These are phyloP conservation scores for Garrulus glandarius DNA, from an alignment of 2,797 vertebrate genomes.

Conservation along the genomic window DNA sequence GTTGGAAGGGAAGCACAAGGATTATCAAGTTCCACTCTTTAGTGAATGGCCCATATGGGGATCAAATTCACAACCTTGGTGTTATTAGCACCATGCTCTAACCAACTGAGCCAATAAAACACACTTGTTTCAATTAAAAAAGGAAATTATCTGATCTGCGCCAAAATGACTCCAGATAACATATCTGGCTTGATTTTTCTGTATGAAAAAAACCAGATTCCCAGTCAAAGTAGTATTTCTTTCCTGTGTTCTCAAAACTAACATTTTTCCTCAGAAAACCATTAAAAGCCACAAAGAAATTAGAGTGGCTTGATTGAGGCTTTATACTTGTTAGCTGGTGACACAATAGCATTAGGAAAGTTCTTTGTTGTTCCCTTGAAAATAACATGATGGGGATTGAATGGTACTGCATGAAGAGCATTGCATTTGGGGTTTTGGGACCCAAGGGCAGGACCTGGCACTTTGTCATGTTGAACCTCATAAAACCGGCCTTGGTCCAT, in stretches of 20 bases:
- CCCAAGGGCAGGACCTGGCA: accelerated
- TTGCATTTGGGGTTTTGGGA: accelerated
- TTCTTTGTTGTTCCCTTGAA: not conserved
- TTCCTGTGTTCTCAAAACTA: not conserved
- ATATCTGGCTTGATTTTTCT: not conserved
- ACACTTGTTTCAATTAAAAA: not conserved
- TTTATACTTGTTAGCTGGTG: not conserved
- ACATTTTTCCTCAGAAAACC: not conserved
- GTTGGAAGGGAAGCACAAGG: not conserved
- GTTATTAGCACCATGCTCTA: not conserved
- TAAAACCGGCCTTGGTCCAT: accelerated
- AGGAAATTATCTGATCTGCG: not conserved
- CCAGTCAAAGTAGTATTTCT: not conserved
- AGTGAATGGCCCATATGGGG: not conserved
- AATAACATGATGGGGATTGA: not conserved
- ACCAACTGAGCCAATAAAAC: not conserved
- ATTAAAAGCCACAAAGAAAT: not conserved
- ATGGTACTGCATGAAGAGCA: accelerated
- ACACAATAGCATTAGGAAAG: not conserved
- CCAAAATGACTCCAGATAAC: not conserved
- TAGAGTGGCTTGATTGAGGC: not conserved
- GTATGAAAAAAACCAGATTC: not conserved
- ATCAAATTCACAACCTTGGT: accelerated
- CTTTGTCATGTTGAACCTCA: accelerated
- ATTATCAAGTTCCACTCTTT: not conserved